phyloP scores from a whole-genome alignment of 2,797 vertebrate species.

The Tadarida brasiliensis region DNA sequence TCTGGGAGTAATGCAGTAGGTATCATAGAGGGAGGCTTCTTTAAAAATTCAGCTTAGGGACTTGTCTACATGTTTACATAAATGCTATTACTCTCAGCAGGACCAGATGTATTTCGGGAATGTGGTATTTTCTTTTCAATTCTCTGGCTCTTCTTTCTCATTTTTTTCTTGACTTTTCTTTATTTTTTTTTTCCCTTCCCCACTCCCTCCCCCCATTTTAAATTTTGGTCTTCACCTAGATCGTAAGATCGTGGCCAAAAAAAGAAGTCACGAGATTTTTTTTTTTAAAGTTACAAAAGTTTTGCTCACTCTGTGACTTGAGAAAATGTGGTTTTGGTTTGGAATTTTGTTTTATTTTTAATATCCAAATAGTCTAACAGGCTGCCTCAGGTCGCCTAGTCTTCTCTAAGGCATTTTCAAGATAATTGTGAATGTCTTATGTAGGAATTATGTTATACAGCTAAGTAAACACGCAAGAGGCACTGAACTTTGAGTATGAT shows the following conservation, averaged over 20 bases:
- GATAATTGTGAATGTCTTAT: neutral
- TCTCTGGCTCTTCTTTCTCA: constrained; percentile 42
- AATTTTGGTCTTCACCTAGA: constrained; percentile 5
- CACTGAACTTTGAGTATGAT: neutral
- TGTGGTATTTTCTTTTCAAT: constrained; percentile 59
- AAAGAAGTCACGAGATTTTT: neutral
- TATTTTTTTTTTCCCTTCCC: neutral
- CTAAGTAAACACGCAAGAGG: neutral
- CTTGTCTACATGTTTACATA: constrained; percentile 8
- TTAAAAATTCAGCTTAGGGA: neutral
- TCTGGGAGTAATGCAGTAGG: neutral
- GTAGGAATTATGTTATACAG: neutral
- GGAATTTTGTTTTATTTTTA: neutral
- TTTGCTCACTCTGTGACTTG: neutral
- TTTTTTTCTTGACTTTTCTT: neutral
- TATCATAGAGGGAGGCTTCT: neutral
- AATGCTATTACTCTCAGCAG: constrained; percentile 60
- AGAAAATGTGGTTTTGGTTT: neutral
- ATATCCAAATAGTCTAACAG: neutral
- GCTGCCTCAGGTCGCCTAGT: neutral
- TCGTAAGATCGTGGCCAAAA: neutral
- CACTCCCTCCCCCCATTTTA: fast-evolving
- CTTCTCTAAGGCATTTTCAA: neutral
- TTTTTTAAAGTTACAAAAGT: neutral
- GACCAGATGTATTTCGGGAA: constrained; percentile 64